A percentile compares a stretch with the other conserved stretches of the same genome.
Conservation (phyloP, 2,113 vertebrate species). For the Hydrolagus affinis region DNA sequence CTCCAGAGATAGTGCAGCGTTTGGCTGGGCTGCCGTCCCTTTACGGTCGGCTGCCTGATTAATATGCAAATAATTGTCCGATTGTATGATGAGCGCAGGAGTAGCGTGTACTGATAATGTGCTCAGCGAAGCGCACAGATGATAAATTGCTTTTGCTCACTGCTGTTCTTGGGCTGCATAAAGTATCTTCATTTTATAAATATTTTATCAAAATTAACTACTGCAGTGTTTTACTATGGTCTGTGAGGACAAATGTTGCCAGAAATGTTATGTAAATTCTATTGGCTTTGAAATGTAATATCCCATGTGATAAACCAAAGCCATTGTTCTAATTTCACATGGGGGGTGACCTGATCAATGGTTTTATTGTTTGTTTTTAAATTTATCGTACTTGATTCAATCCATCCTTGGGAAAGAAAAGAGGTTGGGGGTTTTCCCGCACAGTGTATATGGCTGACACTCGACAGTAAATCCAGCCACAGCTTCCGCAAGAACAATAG, state of each 20-base stretch:
- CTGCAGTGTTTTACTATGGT: conserved; percentile 13
- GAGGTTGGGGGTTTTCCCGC: no score
- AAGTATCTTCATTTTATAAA: conserved; percentile 54
- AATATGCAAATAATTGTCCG: conserved; percentile 86
- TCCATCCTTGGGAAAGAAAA: no score
- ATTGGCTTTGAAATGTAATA: not conserved
- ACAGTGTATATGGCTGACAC: no score
- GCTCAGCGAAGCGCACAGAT: conserved; percentile 65
- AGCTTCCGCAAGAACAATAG: no score
- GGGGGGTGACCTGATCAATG: conserved; percentile 11
- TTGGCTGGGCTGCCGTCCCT: conserved; percentile 62
- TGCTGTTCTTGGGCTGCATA: conserved; percentile 65
- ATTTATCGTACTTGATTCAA: not conserved
- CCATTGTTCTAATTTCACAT: conserved; percentile 1
- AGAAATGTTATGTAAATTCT: conserved; percentile 23
- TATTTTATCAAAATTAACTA: conserved; percentile 25
- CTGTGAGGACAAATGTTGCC: not conserved
- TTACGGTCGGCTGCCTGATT: conserved; percentile 78
- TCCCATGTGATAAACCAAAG: not conserved
- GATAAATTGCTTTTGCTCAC: conserved; percentile 79
- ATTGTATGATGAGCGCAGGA: conserved; percentile 77
- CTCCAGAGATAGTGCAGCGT: conserved; percentile 68
- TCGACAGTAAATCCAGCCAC: no score
- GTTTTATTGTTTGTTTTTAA: not conserved
- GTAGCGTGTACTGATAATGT: conserved; percentile 64